A percentile compares a stretch with the other conserved stretches of the same genome.
These are phyloP conservation scores for Cetoscarus ocellatus DNA, from an alignment of 2,797 vertebrate genomes.

Conservation along the genomic window DNA sequence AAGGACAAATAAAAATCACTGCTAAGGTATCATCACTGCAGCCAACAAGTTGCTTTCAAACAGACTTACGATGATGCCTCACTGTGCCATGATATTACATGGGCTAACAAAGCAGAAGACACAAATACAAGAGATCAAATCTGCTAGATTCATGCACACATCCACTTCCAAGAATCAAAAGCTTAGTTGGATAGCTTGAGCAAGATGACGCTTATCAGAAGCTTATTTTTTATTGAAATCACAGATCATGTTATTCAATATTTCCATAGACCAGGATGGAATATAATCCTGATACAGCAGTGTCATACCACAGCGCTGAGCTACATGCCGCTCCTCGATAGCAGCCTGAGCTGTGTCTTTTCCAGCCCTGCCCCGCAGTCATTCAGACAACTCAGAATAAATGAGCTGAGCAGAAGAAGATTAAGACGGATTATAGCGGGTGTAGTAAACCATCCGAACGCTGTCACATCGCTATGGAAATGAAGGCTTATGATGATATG, in stretches of 20 bases:
- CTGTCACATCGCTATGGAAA: constrained; percentile 27
- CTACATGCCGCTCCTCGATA: constrained; percentile 36
- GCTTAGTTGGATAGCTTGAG: constrained; percentile 10
- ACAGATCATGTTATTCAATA: constrained; percentile 54
- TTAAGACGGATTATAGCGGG: constrained; percentile 54
- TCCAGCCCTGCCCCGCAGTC: constrained; percentile 39
- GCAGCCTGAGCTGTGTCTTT: constrained; percentile 33
- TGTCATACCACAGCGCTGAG: constrained; percentile 19
- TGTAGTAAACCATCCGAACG: constrained; percentile 51
- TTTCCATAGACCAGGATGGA: constrained; percentile 38
- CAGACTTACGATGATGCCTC: neutral
- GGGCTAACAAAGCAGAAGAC: neutral
- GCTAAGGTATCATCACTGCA: neutral
- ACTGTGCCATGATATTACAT: neutral
- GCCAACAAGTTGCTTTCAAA: neutral
- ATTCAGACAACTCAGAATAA: constrained; percentile 53
- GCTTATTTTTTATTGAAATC: constrained; percentile 42
- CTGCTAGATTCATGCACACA: neutral
- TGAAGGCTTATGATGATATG: constrained; percentile 24
- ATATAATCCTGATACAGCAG: constrained; percentile 40
- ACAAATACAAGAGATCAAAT: constrained; percentile 3
- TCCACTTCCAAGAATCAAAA: constrained; percentile 9
- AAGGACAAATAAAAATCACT: constrained; percentile 4
- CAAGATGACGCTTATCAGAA: constrained; percentile 22
- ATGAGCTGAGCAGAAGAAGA: constrained; percentile 53